Percentiles rank a stretch among this genome's conserved stretches.
phyloP scores from a whole-genome alignment of 2,888 invertebrate species.

The Rotaria magnacalcarata region DNA sequence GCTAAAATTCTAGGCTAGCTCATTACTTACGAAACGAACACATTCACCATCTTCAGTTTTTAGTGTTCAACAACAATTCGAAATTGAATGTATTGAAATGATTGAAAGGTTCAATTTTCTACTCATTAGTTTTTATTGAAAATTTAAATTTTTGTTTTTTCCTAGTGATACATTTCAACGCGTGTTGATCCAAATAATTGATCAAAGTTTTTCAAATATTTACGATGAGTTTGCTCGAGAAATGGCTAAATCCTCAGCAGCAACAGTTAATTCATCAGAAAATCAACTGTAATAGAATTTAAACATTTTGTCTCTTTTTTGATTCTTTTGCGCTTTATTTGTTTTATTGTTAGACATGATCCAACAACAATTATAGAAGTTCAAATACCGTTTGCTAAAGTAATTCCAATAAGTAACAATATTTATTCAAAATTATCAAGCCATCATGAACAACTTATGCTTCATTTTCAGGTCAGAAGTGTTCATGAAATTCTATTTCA shows the following conservation, averaged over 20 bases:
- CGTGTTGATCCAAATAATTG: not conserved
- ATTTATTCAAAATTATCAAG: constrained; percentile 23
- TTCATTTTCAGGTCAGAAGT: constrained; percentile 27
- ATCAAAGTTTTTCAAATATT: constrained; percentile 32
- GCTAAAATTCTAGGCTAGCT: not conserved
- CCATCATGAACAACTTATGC: constrained; percentile 9
- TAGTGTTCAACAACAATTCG: constrained; percentile 34
- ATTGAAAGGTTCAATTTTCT: constrained; percentile 21
- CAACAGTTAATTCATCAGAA: not conserved
- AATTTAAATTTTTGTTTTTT: not conserved
- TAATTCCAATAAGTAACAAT: constrained; percentile 8
- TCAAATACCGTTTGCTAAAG: constrained; percentile 5
- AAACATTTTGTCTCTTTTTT: not conserved
- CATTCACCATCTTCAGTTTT: not conserved
- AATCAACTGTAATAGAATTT: not conserved
- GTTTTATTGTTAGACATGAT: not conserved
- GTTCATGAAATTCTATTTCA: too few species aligned
- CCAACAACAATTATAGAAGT: not conserved
- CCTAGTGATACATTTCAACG: constrained; percentile 31
- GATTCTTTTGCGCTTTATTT: not conserved
- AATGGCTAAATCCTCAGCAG: not conserved
- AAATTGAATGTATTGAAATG: constrained; percentile 25
- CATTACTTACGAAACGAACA: not conserved
- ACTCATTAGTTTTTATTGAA: not conserved
- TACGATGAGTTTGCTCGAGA: constrained; percentile 21